These are phyloP conservation scores for Drosophila micromelanica DNA, from an alignment of 1,140 invertebrate species.

Conservation along the genomic window DNA sequence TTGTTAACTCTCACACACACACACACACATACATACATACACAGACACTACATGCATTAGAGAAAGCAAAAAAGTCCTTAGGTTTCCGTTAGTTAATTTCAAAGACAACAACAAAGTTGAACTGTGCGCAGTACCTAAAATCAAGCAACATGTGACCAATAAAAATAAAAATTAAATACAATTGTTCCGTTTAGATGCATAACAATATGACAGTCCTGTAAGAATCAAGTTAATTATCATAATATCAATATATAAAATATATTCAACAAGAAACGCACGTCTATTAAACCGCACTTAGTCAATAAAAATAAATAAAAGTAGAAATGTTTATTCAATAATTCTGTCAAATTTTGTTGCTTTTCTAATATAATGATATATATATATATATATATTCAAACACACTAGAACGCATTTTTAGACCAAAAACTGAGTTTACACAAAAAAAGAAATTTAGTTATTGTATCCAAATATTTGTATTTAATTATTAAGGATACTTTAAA, in stretches of 20 bases:
- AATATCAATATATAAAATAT: slow-evolving; percentile 1
- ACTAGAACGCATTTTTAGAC: not conserved
- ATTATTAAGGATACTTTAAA: too few relatives aligned
- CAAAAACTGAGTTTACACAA: not conserved
- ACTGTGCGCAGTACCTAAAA: slow-evolving; percentile 75
- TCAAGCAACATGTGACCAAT: slow-evolving; percentile 75
- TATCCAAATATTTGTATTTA: not conserved
- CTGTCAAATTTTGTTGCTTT: not conserved
- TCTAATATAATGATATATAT: slow-evolving; percentile 1
- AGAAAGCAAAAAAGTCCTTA: slow-evolving; percentile 41
- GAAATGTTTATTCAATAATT: not conserved
- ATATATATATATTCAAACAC: slow-evolving; percentile 12
- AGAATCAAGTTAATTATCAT: slow-evolving; percentile 8
- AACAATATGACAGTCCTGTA: not conserved
- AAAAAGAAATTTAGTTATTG: not conserved
- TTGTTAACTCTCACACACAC: slow-evolving; percentile 48
- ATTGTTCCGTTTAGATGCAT: slow-evolving; percentile 17
- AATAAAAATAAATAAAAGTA: not conserved
- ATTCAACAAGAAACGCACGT: slow-evolving; percentile 10
- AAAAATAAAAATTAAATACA: slow-evolving; percentile 38
- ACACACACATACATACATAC: slow-evolving; percentile 20
- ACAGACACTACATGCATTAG: slow-evolving; percentile 31
- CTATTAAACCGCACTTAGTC: slow-evolving; percentile 21
- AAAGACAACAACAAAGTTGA: slow-evolving; percentile 65
- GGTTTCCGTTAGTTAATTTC: slow-evolving; percentile 69